Percentiles rank a stretch among this genome's conserved stretches.
Evolutionary conservation across 2,888 invertebrate genomes (phyloP).

Genomic region (Microctonus brassicae): DNA sequence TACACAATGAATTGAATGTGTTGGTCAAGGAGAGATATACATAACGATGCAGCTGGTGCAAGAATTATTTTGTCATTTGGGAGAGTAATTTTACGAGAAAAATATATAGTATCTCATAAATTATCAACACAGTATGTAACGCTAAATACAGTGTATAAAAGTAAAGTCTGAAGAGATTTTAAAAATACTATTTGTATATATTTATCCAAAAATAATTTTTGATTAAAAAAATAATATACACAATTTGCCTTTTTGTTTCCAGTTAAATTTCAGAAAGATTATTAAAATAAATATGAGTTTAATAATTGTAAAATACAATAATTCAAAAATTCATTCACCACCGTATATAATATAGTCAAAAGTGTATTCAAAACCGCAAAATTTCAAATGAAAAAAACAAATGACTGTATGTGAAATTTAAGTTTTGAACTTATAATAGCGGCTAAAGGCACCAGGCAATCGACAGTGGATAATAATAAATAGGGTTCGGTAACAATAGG

Average conservation of each 20-base stretch:
- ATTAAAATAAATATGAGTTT: too few species aligned
- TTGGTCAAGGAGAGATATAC: not conserved
- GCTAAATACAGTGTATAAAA: constrained; percentile 8
- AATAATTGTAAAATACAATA: too few species aligned
- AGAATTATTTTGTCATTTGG: constrained; percentile 48
- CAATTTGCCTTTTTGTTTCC: too few species aligned
- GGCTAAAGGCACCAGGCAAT: constrained; percentile 7
- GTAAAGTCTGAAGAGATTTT: not conserved
- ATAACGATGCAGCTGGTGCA: constrained; percentile 41
- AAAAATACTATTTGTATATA: not conserved
- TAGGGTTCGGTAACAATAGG: constrained; percentile 46
- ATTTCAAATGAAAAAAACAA: constrained; percentile 9
- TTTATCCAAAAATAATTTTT: not conserved
- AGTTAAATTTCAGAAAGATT: too few species aligned
- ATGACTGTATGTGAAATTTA: constrained; percentile 6
- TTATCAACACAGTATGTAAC: constrained; percentile 32
- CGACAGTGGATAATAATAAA: constrained; percentile 59
- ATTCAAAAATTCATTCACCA: not conserved
- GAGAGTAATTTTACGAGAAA: constrained; percentile 43
- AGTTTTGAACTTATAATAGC: constrained; percentile 12
- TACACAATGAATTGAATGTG: not conserved
- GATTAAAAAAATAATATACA: too few species aligned
- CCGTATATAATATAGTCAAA: not conserved
- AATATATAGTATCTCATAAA: constrained; percentile 41
- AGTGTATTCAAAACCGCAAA: not conserved